phyloP scores from a whole-genome alignment of 2,888 invertebrate genomes.

The Ophraella communa region DNA sequence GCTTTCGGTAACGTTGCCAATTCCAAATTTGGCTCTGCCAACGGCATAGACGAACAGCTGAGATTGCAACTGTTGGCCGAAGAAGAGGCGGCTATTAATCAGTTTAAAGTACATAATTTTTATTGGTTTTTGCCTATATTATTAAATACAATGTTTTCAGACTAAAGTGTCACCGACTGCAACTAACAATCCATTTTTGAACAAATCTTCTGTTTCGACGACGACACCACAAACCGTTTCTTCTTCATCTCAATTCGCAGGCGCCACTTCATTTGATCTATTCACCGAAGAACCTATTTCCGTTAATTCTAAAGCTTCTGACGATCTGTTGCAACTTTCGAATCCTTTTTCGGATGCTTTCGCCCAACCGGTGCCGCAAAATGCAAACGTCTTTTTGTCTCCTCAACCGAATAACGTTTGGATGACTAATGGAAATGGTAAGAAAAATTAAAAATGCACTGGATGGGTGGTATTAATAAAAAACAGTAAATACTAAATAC shows the following conservation, averaged over 20 bases:
- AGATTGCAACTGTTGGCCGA: slow-evolving; percentile 90
- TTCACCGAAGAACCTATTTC: slow-evolving; percentile 69
- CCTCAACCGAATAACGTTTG: slow-evolving; percentile 58
- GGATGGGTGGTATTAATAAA: too few relatives aligned
- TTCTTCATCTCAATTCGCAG: slow-evolving; percentile 35
- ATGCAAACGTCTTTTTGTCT: slow-evolving; percentile 28
- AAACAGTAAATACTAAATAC: too few relatives aligned
- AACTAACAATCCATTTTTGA: slow-evolving; percentile 87
- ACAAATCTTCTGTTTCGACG: slow-evolving; percentile 55
- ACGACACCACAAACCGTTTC: slow-evolving; percentile 42
- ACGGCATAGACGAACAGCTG: slow-evolving; percentile 85
- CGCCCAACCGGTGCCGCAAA: slow-evolving; percentile 31
- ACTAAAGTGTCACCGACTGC: slow-evolving; percentile 76
- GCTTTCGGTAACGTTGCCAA: slow-evolving; percentile 81
- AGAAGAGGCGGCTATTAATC: slow-evolving; percentile 95
- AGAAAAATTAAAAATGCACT: slow-evolving; percentile 2
- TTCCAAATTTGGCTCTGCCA: slow-evolving; percentile 59
- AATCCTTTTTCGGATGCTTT: slow-evolving; percentile 89
- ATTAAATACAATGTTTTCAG: too few relatives aligned
- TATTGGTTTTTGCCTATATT: too few relatives aligned
- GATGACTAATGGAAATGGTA: slow-evolving; percentile 65
- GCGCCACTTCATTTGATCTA: slow-evolving; percentile 68
- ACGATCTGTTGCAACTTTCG: slow-evolving; percentile 85
- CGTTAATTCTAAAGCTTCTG: slow-evolving; percentile 74
- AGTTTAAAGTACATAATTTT: slow-evolving; percentile 78